Evolutionary conservation across 2,797 vertebrate genomes (phyloP).

Genomic region (Poeciliopsis infans): DNA sequence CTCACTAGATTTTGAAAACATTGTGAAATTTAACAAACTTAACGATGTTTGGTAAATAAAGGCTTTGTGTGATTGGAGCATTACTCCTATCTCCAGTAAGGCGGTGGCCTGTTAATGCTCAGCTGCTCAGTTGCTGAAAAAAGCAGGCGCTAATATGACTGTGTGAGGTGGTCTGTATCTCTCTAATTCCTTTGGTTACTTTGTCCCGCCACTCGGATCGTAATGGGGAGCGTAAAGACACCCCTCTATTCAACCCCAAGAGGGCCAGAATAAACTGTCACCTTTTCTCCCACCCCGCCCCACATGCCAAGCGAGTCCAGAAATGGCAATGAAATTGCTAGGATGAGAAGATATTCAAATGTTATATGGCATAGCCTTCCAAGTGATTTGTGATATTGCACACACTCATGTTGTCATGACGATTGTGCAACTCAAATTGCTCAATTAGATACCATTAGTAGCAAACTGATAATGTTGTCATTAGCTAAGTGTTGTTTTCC

Average conservation of each 20-base stretch:
- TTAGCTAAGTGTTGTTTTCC: not conserved
- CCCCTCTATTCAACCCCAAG: slow-evolving; percentile 12
- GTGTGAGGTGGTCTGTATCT: slow-evolving; percentile 65
- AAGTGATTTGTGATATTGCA: not conserved
- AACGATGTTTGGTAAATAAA: not conserved
- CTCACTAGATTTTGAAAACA: slow-evolving; percentile 2
- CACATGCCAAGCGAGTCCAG: not conserved
- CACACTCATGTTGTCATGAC: not conserved
- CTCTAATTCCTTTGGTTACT: slow-evolving; percentile 68
- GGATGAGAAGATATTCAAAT: not conserved
- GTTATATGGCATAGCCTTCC: not conserved
- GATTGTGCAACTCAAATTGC: not conserved
- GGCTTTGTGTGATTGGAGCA: not conserved
- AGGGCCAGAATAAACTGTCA: slow-evolving; percentile 9
- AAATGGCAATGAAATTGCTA: not conserved
- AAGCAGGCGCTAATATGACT: slow-evolving; percentile 26
- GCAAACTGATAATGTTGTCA: not conserved
- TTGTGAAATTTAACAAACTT: not conserved
- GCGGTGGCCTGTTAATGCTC: not conserved
- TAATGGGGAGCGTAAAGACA: slow-evolving; percentile 42
- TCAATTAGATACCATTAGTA: not conserved
- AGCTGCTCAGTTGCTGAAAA: slow-evolving; percentile 25
- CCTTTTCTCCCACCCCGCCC: not conserved
- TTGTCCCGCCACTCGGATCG: slow-evolving; percentile 62
- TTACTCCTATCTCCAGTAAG: not conserved